phyloP scores from a whole-genome alignment of 2,797 vertebrate genomes.

The Octomys mimax region DNA sequence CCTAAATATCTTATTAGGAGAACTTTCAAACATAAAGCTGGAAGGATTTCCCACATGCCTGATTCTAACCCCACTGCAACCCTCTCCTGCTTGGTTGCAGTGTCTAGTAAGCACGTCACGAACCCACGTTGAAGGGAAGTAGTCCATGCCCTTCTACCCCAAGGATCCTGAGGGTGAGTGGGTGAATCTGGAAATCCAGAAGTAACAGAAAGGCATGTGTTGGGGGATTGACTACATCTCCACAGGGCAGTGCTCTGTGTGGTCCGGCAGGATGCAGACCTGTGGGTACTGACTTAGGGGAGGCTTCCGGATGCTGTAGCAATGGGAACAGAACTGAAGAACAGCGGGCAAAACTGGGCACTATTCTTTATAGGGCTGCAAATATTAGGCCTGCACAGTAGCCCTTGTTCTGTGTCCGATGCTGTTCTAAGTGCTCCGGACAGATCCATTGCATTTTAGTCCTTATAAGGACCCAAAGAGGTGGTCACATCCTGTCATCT shows the following conservation, averaged over 20 bases:
- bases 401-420: neutral
- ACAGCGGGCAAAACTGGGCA: neutral
- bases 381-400: neutral
- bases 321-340: too few relatives aligned
- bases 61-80: neutral
- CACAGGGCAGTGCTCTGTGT: accelerated
- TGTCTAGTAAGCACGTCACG: accelerated
- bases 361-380: neutral
- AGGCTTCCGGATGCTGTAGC: neutral
- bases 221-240: neutral
- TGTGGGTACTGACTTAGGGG: too few relatives aligned
- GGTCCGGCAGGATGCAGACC: accelerated
- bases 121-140: neutral
- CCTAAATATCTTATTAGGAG: neutral
- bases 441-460: neutral
- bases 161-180: neutral
- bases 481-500: neutral
- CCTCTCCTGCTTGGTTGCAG: neutral
- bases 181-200: neutral
- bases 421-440: too few relatives aligned
- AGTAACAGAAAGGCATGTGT: neutral
- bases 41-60: neutral
- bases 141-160: neutral
- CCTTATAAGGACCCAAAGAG: neutral
- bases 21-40: neutral